Base-by-base conservation (phyloP, 2,888 invertebrate genomes). In the Agriopis marginaria region DNA sequence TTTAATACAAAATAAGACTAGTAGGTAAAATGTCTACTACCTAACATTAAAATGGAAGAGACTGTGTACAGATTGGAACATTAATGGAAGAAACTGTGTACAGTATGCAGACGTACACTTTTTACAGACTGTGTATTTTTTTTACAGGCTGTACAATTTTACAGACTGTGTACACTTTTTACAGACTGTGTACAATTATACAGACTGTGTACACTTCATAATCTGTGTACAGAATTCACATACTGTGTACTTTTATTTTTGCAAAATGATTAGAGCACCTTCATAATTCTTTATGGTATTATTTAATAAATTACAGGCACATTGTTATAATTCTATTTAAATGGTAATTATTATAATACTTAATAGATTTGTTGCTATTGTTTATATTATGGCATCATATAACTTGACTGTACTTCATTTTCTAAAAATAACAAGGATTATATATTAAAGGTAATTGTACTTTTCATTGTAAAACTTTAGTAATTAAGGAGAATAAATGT, bases 251-350 rank as follows among this genome's bases (percentile, higher is more conserved):
- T 12, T 17, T 4, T 45, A 32, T 49, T 49, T 14, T 58, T 47
- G 32, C 79, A 70, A 76, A 44, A 45, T 54, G 40, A 9, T 66
- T 76, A 3, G 85, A 90, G 91, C 92, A 92, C 91, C 92, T 83
- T 73, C 73, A 61, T 79, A 84, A 79, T 82, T 82, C 79, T 80
- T 73, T 74, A 73, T 61, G 61, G 65, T 62, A 62, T 51, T 45
- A 56, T 67, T 66, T 72, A 75, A 82, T 80, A 83, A 81, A 81
- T 85, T 86, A 89, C 85, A 91, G 91, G 90, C 92, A 92, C 91
- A 82, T 86, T 77, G 71, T 82, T 72, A 75, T 83, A 80, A 81
- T 77, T 82, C 76, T 78, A 76, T 51, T 76, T 75, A 75, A 80
- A 70, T 82, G 82, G 79, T 83, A 78, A 77, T 76, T 68, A 66